Evolutionary conservation across 2,888 invertebrate species (phyloP), one percentile per base, ranked within the genome.

Genomic region (Myopa tessellatipennis): DNA sequence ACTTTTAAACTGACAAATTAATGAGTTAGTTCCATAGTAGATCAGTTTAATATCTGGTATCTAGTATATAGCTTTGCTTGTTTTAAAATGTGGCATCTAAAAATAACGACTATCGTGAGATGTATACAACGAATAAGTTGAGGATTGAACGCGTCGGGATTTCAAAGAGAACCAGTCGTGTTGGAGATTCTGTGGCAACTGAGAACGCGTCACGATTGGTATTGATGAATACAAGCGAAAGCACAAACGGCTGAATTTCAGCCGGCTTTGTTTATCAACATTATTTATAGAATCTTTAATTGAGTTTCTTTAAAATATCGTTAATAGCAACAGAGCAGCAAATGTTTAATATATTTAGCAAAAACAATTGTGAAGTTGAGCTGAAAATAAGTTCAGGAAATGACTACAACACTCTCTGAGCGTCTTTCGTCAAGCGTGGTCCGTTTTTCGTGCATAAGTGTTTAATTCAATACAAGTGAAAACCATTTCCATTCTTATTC

Each of bases 251-350:
- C 67, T 26, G 50, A 26, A 45, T 5, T 50, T 71, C 60, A 36
- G 65, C 36, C 50, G 34, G n/a, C 52, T 34, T 74, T 74, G 74
- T 74, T 74, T 74, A 74, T 52, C 26, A 50, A 16, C 52, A 74
- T 52, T 74, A 63, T 74, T 52, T 74, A 16, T 74, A 74, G 52
- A 38, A 63, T 6, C 12, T 26, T 63, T 63, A 6, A n/a, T 55
- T n/a, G 14, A 55, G 55, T 55, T 55, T 6, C 55, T n/a, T 55
- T 14, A 55, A n/a, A 2, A 8, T 55, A n/a, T 55, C 5, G 45
- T 45, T 55, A 16, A 55, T 55, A 12, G 55, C 55, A 4, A 6
- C 55, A n/a, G 55, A 6, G 45, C 6, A 45, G 45, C 1, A 10
- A 8, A 45, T 45, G 10, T 45, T 45, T 45, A 45, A 45, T 26